Conservation (phyloP, 2,888 invertebrate species). For the Malthinus flaveolus region DNA sequence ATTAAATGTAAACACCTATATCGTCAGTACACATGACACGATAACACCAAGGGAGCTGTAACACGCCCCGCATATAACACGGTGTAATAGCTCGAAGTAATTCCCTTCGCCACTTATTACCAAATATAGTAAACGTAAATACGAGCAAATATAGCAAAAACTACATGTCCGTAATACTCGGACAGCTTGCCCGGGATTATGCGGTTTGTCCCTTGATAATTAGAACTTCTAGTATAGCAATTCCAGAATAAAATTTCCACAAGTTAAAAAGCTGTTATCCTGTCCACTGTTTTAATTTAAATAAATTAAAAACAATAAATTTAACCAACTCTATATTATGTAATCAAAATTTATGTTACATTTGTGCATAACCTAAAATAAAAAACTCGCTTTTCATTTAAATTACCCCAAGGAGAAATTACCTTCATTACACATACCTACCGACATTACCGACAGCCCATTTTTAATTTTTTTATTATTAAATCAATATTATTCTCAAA, state of each 20-base stretch:
- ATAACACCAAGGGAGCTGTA: conserved; percentile 16
- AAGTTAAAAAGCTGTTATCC: conserved; percentile 8
- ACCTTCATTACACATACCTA: too few species aligned
- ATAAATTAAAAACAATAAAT: conserved; percentile 4
- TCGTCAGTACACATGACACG: conserved; percentile 10
- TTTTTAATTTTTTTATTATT: too few species aligned
- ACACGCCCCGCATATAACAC: conserved; percentile 13
- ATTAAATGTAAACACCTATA: conserved; percentile 21
- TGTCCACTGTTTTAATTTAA: neutral
- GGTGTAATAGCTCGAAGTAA: conserved; percentile 16
- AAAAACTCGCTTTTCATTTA: too few species aligned
- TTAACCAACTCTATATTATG: neutral
- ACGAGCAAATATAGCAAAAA: conserved; percentile 15
- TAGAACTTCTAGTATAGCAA: conserved; percentile 8
- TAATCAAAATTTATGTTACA: too few species aligned
- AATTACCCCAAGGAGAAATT: too few species aligned
- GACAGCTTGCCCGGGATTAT: conserved; percentile 16
- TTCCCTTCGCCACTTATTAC: conserved; percentile 17
- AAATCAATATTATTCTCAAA: too few species aligned
- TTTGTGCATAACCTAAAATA: too few species aligned
- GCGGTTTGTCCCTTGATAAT: conserved; percentile 21
- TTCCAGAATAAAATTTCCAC: conserved; percentile 7
- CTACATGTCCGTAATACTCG: conserved; percentile 15
- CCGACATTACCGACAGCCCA: too few species aligned
- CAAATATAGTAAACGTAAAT: conserved; percentile 13